These are phyloP conservation scores for Ceratoteleas bidentatus DNA, from an alignment of 1,140 invertebrate genomes.

Conservation along the genomic window DNA sequence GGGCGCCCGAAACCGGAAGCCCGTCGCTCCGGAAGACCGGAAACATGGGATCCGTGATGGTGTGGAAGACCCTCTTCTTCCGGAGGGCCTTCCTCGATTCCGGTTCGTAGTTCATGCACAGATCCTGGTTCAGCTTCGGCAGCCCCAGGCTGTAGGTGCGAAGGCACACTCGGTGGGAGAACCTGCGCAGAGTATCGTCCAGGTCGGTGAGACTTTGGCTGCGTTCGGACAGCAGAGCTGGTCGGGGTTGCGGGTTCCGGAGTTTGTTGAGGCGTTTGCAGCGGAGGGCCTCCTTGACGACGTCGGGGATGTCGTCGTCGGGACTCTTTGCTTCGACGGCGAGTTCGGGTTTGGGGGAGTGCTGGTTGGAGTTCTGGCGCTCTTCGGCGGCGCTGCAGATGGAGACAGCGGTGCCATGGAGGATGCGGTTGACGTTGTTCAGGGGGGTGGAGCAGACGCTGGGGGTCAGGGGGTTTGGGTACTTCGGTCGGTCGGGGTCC, in stretches of 20 bases:
- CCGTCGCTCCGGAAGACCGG: slow-evolving; percentile 89
- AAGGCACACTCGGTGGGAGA: slow-evolving; percentile 68
- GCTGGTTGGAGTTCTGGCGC: slow-evolving; percentile 67
- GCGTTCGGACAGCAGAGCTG: slow-evolving; percentile 67
- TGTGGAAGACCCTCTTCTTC: slow-evolving; percentile 80
- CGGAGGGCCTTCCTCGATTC: slow-evolving; percentile 53
- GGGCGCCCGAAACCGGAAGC: slow-evolving; percentile 85
- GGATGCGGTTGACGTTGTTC: slow-evolving; percentile 85
- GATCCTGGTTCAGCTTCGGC: slow-evolving; percentile 73
- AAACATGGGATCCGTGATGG: slow-evolving; percentile 89
- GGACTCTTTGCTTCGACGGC: slow-evolving; percentile 54
- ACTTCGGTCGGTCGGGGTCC: slow-evolving; percentile 74
- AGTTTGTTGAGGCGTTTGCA: slow-evolving; percentile 79
- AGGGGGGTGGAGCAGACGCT: slow-evolving; percentile 89
- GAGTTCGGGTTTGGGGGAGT: slow-evolving; percentile 45
- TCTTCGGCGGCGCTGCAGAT: slow-evolving; percentile 85
- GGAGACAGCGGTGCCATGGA: slow-evolving; percentile 86
- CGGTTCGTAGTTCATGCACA: slow-evolving; percentile 74
- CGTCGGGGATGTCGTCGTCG: slow-evolving; percentile 77
- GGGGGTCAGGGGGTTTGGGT: slow-evolving; percentile 79
- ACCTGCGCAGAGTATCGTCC: slow-evolving; percentile 63
- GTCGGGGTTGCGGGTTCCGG: slow-evolving; percentile 60
- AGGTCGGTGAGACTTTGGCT: slow-evolving; percentile 78
- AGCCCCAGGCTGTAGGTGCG: slow-evolving; percentile 78
- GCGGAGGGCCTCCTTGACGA: slow-evolving; percentile 78